Evolutionary conservation across 2,113 vertebrate species (phyloP), one percentile per base, ranked within the genome.

Genomic region (Mus spicilegus): DNA sequence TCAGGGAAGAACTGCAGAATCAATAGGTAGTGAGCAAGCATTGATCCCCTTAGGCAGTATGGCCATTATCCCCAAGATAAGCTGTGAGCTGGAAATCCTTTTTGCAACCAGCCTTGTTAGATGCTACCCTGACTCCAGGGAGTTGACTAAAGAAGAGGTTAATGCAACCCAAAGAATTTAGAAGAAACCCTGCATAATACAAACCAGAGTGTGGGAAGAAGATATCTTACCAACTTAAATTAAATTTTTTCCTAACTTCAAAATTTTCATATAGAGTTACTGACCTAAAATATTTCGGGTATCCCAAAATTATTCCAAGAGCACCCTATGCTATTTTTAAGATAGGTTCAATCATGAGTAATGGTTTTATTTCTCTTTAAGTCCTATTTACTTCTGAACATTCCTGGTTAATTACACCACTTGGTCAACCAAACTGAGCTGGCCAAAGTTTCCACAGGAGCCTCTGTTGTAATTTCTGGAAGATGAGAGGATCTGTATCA

Each of bases 321-420:
- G 61, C 5, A 3, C 6, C 84, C n/a, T 30, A 26, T 84, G 65
- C 51, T 63, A 12, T 90, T 98, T 96, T 8, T 77, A 61, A 86
- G 95, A 90, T 39, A 92, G 95, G 90, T 97, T 5, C 30, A 22
- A 0, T 76, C 56, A 51, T 51, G 56, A 89, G 93, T 96, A 96
- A 97, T 6, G 1, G 7, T 95, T 90, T 92, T 94, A 56, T 96
- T 97, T 98, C 93, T 97, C 93, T 69, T 97, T 69, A 87, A 97
- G 93, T 96, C 65, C 39, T 63, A 67, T 95, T 95, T 84, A 76
- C 63, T 94, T 96, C 42, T 91, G 89, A 91, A 81, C 73, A 96
- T 93, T 95, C 89, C 85, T 95, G 28, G 9, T 11, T 94, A 94
- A 94, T 97, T 95, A 97, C n/a, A 94, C 39, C 3, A 24, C 46